phyloP scores from a whole-genome alignment of 2,797 vertebrate species.

The Lepilemur ruficaudatus region DNA sequence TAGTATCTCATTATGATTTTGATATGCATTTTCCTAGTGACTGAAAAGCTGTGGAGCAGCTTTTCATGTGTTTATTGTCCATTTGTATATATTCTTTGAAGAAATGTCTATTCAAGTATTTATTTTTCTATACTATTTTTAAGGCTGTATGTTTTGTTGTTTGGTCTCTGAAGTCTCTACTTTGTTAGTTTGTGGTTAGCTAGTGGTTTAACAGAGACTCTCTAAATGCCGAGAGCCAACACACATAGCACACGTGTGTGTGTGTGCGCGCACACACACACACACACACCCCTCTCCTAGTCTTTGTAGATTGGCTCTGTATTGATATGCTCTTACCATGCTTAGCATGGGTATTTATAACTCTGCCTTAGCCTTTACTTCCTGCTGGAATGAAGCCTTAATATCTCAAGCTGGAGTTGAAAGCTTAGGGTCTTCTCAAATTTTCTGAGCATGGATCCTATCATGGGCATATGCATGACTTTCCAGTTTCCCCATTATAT shows the following conservation, averaged over 20 bases:
- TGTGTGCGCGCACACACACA: not conserved
- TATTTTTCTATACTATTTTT: not conserved
- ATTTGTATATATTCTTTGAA: not conserved
- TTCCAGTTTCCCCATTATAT: not conserved
- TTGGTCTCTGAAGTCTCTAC: not conserved
- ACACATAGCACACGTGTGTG: too few relatives aligned
- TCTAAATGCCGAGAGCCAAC: not conserved
- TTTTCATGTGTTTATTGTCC: not conserved
- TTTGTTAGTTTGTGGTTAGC: not conserved
- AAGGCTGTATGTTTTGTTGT: not conserved
- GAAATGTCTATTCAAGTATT: not conserved
- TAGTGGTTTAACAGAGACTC: not conserved
- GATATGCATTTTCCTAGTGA: not conserved
- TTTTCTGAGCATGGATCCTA: not conserved
- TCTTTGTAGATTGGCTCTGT: not conserved
- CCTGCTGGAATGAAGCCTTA: not conserved
- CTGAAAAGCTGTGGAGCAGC: too few relatives aligned
- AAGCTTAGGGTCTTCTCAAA: not conserved
- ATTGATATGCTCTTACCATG: not conserved
- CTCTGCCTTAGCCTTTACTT: not conserved
- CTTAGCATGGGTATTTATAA: not conserved
- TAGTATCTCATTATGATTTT: not conserved
- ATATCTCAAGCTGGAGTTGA: not conserved
- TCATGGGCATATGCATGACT: not conserved
- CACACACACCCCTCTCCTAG: not conserved